Evolutionary conservation across 2,888 invertebrate genomes (phyloP).

Genomic region (Autographa gamma): DNA sequence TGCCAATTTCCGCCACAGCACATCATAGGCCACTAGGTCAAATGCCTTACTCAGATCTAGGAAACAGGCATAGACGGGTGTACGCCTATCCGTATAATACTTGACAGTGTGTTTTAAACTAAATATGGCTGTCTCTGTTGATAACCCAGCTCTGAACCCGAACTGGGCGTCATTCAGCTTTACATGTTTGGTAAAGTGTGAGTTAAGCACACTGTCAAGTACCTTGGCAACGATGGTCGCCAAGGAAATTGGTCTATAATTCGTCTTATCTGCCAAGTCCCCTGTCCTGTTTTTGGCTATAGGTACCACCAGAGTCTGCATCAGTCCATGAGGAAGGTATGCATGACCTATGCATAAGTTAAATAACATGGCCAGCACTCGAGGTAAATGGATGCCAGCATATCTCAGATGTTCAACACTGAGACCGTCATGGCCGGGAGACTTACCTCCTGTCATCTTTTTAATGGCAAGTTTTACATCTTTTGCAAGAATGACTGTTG

Average conservation of each 20-base stretch:
- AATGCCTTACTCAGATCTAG: background rate
- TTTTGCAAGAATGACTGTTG: background rate
- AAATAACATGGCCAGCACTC: background rate
- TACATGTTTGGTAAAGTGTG: background rate
- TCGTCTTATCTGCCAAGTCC: background rate
- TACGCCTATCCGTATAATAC: constrained; percentile 6
- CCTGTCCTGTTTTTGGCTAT: constrained; percentile 4
- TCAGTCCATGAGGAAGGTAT: constrained; percentile 2
- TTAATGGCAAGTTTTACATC: background rate
- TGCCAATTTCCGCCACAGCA: background rate
- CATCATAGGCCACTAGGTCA: background rate
- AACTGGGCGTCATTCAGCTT: background rate
- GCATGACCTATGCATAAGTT: background rate
- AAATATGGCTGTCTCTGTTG: background rate
- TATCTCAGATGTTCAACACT: constrained; percentile 4
- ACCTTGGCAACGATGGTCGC: background rate
- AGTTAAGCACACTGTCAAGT: background rate
- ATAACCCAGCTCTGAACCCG: constrained; percentile 1
- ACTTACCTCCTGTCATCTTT: background rate
- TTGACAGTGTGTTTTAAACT: constrained; percentile 5
- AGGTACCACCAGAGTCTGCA: background rate
- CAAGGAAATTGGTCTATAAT: constrained; percentile 1
- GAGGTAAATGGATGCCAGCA: background rate
- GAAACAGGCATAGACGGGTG: background rate
- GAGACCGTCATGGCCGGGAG: background rate